Conservation (phyloP, 2,888 invertebrate genomes). For the Monochamus alternatus region DNA sequence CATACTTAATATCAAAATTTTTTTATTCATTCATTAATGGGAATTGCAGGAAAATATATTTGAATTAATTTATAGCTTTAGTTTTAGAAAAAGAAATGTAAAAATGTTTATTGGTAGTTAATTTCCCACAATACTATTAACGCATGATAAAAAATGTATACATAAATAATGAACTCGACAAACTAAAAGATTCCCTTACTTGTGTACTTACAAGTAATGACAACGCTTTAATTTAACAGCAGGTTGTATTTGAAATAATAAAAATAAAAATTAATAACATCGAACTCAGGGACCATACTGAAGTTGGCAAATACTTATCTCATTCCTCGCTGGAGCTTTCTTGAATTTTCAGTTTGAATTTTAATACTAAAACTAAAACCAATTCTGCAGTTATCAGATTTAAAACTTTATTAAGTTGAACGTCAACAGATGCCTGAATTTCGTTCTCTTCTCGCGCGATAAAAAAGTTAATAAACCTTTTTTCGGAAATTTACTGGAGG, state of each 20-base stretch:
- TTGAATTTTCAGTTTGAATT: slow-evolving; percentile 51
- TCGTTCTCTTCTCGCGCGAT: slow-evolving; percentile 38
- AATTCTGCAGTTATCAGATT: slow-evolving; percentile 54
- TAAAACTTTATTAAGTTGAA: slow-evolving; percentile 53
- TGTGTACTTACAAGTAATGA: too few species aligned
- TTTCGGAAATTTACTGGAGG: slow-evolving; percentile 35
- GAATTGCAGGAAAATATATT: too few species aligned
- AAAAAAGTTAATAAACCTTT: slow-evolving; percentile 37
- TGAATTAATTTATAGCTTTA: too few species aligned
- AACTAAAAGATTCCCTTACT: too few species aligned
- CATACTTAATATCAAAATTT: too few species aligned
- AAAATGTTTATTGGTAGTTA: too few species aligned
- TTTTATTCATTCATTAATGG: too few species aligned
- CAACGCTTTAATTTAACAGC: slow-evolving; percentile 56
- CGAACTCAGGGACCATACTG: background rate
- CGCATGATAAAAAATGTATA: too few species aligned
- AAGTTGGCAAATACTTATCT: slow-evolving; percentile 11
- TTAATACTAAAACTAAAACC: slow-evolving; percentile 56
- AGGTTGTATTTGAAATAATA: slow-evolving; percentile 58
- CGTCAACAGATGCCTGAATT: slow-evolving; percentile 41
- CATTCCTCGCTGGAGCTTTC: slow-evolving; percentile 54
- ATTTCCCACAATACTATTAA: too few species aligned
- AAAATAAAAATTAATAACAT: slow-evolving; percentile 58
- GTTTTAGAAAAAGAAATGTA: too few species aligned
- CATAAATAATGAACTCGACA: too few species aligned